Conservation (phyloP, 2,797 vertebrate species). For the Molothrus aeneus region DNA sequence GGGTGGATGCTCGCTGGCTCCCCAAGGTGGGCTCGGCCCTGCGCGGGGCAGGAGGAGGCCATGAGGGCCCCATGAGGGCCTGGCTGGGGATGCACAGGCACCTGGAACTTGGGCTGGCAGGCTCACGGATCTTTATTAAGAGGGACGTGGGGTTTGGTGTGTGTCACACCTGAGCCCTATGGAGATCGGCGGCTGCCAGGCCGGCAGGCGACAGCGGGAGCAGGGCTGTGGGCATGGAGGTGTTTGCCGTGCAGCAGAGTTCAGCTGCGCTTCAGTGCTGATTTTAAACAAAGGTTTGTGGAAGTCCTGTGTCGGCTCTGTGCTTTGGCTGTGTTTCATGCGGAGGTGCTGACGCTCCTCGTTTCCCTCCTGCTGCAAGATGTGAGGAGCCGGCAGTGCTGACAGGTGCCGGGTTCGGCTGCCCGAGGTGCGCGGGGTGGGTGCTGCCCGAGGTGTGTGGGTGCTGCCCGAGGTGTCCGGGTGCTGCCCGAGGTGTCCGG, state of each 20-base stretch:
- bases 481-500: neutral
- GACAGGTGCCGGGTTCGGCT: neutral
- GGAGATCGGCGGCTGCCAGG: neutral
- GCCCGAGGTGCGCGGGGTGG: neutral
- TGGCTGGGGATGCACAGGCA: neutral
- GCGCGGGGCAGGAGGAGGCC: neutral
- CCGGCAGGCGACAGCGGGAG: neutral
- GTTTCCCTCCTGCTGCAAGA: neutral
- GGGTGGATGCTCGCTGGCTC: neutral
- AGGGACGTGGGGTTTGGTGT: neutral
- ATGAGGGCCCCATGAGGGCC: fast-evolving
- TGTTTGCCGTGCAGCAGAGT: neutral
- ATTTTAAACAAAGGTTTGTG: neutral
- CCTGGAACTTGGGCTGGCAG: neutral
- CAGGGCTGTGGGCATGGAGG: neutral
- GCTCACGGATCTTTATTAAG: neutral
- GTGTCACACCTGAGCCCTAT: fast-evolving
- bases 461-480: neutral
- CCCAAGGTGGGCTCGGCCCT: neutral
- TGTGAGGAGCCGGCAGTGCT: neutral
- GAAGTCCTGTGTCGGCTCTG: neutral
- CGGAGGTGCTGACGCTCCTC: neutral
- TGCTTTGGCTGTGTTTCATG: fast-evolving
- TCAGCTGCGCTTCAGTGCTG: neutral
- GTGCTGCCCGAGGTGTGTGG: neutral